Evolutionary conservation across 1,140 invertebrate genomes (phyloP).

Genomic region (Pogonus chalceus): DNA sequence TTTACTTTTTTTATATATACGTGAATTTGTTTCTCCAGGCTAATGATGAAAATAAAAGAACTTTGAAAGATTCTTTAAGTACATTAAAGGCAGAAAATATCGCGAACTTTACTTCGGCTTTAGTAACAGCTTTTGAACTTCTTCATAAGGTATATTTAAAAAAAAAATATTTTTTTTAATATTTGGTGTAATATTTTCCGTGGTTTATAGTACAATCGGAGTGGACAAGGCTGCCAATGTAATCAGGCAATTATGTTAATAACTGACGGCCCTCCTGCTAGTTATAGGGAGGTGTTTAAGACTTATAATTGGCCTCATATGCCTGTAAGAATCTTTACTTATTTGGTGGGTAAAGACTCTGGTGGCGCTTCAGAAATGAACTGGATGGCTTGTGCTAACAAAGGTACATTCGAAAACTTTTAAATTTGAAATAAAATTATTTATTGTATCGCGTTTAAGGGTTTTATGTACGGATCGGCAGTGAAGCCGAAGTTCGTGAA

Average conservation of each 20-base stretch:
- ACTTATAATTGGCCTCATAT: conserved; percentile 85
- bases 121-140: conserved; percentile 85
- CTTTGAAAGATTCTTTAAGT: conserved; percentile 66
- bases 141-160: conserved; percentile 62
- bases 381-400: conserved; percentile 93
- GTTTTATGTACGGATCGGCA: conserved; percentile 25
- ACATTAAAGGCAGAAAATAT: conserved; percentile 59
- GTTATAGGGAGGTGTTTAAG: conserved; percentile 53
- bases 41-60: conserved; percentile 74
- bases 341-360: conserved; percentile 86
- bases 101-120: conserved; percentile 87
- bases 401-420: conserved; percentile 52
- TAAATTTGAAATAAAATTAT: not conserved
- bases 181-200: not conserved
- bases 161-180: not conserved
- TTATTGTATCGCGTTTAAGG: conserved; percentile 19
- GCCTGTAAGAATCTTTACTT: conserved; percentile 93
- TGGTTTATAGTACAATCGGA: conserved; percentile 59
- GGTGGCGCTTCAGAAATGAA: conserved; percentile 74
- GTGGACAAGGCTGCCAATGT: conserved; percentile 76
- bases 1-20: too few relatives aligned
- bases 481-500: conserved; percentile 20
- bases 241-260: conserved; percentile 98
- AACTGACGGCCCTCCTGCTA: conserved; percentile 79
- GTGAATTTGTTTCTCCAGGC: conserved; percentile 49